Conservation (phyloP, 2,888 invertebrate genomes). For the Endotricha flammealis region DNA sequence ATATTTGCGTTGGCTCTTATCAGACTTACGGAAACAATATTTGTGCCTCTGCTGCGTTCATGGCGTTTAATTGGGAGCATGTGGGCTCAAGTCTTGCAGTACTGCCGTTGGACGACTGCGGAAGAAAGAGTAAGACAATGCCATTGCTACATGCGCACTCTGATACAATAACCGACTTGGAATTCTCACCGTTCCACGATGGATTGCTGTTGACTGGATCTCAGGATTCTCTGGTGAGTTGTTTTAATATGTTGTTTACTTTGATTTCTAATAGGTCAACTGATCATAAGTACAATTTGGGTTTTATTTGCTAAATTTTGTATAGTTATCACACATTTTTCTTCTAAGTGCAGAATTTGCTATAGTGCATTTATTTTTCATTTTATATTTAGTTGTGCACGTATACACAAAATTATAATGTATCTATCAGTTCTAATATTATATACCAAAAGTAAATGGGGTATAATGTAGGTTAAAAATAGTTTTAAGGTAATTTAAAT, state of each 20-base stretch:
- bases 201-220: constrained; percentile 93
- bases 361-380: too few species aligned
- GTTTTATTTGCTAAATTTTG: too few species aligned
- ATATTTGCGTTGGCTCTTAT: constrained; percentile 94
- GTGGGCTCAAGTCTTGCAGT: constrained; percentile 94
- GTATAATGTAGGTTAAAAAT: too few species aligned
- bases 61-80: constrained; percentile 97
- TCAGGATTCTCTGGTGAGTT: constrained; percentile 87
- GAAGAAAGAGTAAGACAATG: constrained; percentile 92
- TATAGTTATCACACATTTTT: too few species aligned
- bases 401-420: too few species aligned
- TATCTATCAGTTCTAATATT: too few species aligned
- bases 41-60: constrained; percentile 93
- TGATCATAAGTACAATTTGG: too few species aligned
- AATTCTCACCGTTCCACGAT: constrained; percentile 97
- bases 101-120: constrained; percentile 91
- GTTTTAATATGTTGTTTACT: background rate
- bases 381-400: too few species aligned
- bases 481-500: too few species aligned
- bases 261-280: too few species aligned
- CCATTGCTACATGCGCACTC: constrained; percentile 90
- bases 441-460: too few species aligned
- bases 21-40: constrained; percentile 98
- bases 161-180: constrained; percentile 96
- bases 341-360: too few species aligned